Evolutionary conservation across 2,888 invertebrate genomes (phyloP).

Genomic region (Watsonalla binaria): DNA sequence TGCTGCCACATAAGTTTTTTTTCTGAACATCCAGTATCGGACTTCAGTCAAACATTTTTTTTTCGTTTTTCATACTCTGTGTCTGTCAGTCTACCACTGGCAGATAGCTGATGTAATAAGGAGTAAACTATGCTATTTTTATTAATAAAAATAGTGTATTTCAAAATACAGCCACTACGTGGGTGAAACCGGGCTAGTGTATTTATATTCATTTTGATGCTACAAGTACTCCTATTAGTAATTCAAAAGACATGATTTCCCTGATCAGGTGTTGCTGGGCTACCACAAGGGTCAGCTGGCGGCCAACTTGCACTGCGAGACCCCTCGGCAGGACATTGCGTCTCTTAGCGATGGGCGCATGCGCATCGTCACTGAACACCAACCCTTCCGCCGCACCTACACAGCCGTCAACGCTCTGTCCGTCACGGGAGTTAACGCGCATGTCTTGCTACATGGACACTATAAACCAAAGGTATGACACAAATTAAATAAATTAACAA

Average conservation of each 20-base stretch:
- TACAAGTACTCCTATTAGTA: no score
- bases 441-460: slow-evolving; percentile 41
- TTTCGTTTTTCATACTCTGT: no score
- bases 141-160: no score
- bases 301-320: slow-evolving; percentile 83
- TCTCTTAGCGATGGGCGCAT: slow-evolving; percentile 70
- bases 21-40: no score
- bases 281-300: slow-evolving; percentile 83
- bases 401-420: slow-evolving; percentile 47
- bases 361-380: slow-evolving; percentile 78
- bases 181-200: no score
- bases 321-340: slow-evolving; percentile 68
- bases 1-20: no score
- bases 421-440: slow-evolving; percentile 43
- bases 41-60: no score
- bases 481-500: neutral
- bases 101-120: no score
- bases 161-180: no score
- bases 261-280: slow-evolving; percentile 66
- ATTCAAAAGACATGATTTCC: neutral
- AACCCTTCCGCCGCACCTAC: slow-evolving; percentile 72
- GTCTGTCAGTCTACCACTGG: no score
- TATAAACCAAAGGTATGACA: slow-evolving; percentile 42
- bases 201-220: no score
- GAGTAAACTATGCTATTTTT: no score